Conservation (phyloP, 2,888 invertebrate species). For the Epirrhoe alternata region DNA sequence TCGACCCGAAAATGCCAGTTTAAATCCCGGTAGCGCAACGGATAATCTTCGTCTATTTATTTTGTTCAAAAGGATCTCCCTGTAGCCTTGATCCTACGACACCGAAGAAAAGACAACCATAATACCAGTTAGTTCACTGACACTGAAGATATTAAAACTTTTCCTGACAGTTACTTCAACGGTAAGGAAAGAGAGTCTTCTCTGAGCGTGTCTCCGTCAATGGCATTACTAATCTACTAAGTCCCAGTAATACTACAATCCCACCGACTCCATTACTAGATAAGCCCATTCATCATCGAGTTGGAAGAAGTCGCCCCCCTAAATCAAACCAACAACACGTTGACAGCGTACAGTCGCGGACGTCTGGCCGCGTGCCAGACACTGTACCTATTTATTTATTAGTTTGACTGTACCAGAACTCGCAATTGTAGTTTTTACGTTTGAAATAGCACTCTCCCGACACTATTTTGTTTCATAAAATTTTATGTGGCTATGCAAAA, state of each 20-base stretch:
- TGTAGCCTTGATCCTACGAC: too few species aligned
- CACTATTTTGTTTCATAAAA: not conserved
- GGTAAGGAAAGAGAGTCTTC: too few species aligned
- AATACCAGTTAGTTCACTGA: too few species aligned
- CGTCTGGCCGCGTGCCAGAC: conserved; percentile 17
- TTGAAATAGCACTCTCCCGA: conserved; percentile 3
- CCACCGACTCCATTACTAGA: conserved; percentile 1
- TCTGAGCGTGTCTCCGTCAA: too few species aligned
- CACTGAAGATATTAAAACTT: too few species aligned
- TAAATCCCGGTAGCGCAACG: too few species aligned
- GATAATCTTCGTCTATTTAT: too few species aligned
- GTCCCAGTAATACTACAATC: not conserved
- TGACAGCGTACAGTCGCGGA: conserved; percentile 17
- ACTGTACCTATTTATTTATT: conserved; percentile 15
- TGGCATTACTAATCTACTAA: not conserved
- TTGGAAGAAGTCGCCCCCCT: conserved; percentile 17
- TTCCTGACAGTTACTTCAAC: too few species aligned
- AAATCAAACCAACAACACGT: conserved; percentile 29
- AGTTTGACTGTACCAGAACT: conserved; percentile 9
- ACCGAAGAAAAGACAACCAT: too few species aligned
- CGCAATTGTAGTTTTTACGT: not conserved
- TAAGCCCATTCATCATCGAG: conserved; percentile 22
- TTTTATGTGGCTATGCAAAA: not conserved
- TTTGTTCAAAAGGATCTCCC: too few species aligned
- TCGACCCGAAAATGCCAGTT: not conserved